Percentiles rank a stretch among this genome's conserved stretches.
phyloP scores from a whole-genome alignment of 2,888 invertebrate genomes.

The Chrysotoxum bicinctum region DNA sequence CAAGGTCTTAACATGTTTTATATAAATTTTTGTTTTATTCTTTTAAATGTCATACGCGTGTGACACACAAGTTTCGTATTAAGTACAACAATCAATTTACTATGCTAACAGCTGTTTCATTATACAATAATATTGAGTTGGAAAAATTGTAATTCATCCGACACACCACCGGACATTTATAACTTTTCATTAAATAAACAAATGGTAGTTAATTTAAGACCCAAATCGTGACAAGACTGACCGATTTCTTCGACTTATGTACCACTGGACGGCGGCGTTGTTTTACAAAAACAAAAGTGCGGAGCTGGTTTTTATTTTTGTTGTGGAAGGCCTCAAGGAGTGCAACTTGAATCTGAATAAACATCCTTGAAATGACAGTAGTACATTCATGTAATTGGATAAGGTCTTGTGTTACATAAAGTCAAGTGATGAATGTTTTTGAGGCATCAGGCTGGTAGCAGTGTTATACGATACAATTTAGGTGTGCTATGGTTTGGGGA shows the following conservation, averaged over 20 bases:
- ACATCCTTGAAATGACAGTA: constrained; percentile 2
- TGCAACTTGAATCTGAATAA: not conserved
- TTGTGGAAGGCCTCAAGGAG: constrained; percentile 2
- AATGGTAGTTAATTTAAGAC: constrained; percentile 44
- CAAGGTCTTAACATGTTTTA: not conserved
- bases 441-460: not conserved
- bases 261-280: not conserved
- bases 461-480: not conserved
- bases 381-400: not conserved
- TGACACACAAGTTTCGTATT: constrained; percentile 3
- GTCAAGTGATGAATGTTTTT: not conserved
- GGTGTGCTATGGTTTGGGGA: not conserved
- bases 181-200: constrained; percentile 14
- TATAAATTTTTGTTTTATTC: not conserved
- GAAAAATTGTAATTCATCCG: constrained; percentile 17
- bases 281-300: not conserved
- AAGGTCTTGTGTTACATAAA: constrained; percentile 11
- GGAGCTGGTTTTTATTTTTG: not conserved
- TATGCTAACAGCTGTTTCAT: constrained; percentile 22
- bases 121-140: not conserved
- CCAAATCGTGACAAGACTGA: constrained; percentile 56
- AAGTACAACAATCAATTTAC: constrained; percentile 1
- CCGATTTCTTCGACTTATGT: constrained; percentile 45
- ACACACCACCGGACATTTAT: constrained; percentile 44
- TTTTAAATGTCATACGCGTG: constrained; percentile 13